Evolutionary conservation across 2,113 vertebrate species (phyloP), one percentile per base, ranked within the genome.

Genomic region (Spermophilus dauricus): DNA sequence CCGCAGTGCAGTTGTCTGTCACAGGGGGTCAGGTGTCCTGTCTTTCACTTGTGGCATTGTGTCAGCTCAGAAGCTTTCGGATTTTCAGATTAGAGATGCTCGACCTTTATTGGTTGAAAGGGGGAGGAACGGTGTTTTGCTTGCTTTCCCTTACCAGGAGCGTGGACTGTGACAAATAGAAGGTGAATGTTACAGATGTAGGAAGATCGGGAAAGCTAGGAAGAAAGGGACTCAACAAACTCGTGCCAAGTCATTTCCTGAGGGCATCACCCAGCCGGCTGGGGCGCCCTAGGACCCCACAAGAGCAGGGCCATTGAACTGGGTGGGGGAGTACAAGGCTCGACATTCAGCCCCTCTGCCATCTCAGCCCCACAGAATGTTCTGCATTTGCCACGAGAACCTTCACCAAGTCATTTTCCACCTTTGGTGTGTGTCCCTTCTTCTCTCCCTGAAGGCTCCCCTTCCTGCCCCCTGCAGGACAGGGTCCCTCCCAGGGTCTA

Each of bases 221-320:
- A 32, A 34, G 22, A 20, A 63, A 34, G 20, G 22, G 14, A 14
- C 45, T 2, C 5, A 3, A 32, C 14, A 20, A 28, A 6, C 28
- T 1, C 0, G 1, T 0, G 0, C 1, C 9, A 3, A 16, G 26
- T 18, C 28, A 12, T 11, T n/a, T 32, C 0, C 0, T 1, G 5
- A 32, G 8, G 75, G 39, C 53, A 0, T 3, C 5, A 0, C 4
- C 7, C 0, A 30, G 13, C 34, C 45, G 4, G 56, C 53, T 48
- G 92, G 1, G 11, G 16, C 5, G 0, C 20, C 78, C 56, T 0
- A 37, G 28, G 42, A 37, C 14, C 32, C 22, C 4, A 26, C 13
- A 4, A 34, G 18, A 53, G 37, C 20, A 22, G 16, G 4, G 22
- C 6, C 0, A 22, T 13, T 0, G 1, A 20, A 1, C n/a, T 58